Evolutionary conservation across 1,140 invertebrate species (phyloP), one percentile per base, ranked within the genome.

Genomic region (Nasonia vitripennis): DNA sequence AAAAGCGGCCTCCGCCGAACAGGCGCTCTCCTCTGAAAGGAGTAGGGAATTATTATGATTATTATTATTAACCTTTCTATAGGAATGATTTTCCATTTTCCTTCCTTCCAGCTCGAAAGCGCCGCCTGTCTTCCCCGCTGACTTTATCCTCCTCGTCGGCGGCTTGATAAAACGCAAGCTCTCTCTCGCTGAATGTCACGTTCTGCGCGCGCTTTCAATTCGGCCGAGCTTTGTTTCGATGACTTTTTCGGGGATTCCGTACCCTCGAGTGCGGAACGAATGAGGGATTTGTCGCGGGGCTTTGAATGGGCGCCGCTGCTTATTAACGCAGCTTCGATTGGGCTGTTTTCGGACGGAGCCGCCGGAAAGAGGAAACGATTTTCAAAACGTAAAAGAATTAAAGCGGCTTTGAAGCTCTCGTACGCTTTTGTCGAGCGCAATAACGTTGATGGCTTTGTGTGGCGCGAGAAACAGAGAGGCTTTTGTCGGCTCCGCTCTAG

Each of bases 31-130:
- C 34, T 87, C 88, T 91, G 89, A 92, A 91, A 91, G 91, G 90
- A 92, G 90, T 90, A 89, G 91, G 86, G 89, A 91, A 92, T 92
- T 92, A 92, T 92, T 91, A 92, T 92, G 89, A 92, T 92, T 91
- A 92, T 92, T 91, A 91, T 92, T 92, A 91, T 91, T 91, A 92
- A 91, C 89, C 86, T 91, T 91, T 92, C 91, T 91, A 91, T 91
- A 89, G 91, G 88, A 91, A 91, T 90, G 88, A 91, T 91, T 92
- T 91, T 87, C 89, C 89, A 90, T 91, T 89, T 90, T 89, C 87
- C 82, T 86, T 67, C 74, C 37, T 41, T 55, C 73, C 27, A 27
- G 73, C 55, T 67, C 74, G 27, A 77, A 62, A 77, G 79, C 71
- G 45, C 51, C 55, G 20, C 23, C 79, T 81, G 73, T 86, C 85